A percentile compares a stretch with the other conserved stretches of the same genome.
These are phyloP conservation scores for Paramormyrops hopkinsi DNA, from an alignment of 2,797 vertebrate genomes.

Conservation along the genomic window DNA sequence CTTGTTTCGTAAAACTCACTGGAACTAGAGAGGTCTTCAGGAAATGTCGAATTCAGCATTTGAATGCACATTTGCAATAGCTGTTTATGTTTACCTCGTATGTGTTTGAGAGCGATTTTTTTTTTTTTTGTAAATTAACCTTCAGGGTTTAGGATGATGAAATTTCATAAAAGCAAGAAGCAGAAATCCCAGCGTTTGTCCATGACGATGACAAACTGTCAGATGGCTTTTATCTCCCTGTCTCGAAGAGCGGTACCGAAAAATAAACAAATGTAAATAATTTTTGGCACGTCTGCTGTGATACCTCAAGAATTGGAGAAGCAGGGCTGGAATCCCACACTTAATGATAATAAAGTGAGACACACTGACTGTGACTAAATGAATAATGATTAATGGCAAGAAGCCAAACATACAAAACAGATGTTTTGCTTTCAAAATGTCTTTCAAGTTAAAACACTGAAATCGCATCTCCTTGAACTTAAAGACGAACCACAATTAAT, in stretches of 20 bases:
- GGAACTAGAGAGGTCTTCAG: not conserved
- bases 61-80: not conserved
- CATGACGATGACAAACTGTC: not conserved
- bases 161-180: not conserved
- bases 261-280: constrained; percentile 9
- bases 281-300: not conserved
- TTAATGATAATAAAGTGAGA: constrained; percentile 5
- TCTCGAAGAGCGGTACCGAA: not conserved
- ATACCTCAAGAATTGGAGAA: not conserved
- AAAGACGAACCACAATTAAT: not conserved
- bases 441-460: not conserved
- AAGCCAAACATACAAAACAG: not conserved
- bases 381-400: not conserved
- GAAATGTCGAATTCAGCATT: not conserved
- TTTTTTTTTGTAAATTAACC: constrained; percentile 9
- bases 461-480: not conserved
- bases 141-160: constrained; percentile 7
- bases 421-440: not conserved
- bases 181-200: not conserved
- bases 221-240: not conserved
- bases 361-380: not conserved
- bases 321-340: not conserved
- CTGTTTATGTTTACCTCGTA: not conserved
- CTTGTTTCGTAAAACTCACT: not conserved
- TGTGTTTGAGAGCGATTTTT: not conserved